Evolutionary conservation across 2,113 vertebrate genomes (phyloP).

Genomic region (Acrocephalus arundinaceus): DNA sequence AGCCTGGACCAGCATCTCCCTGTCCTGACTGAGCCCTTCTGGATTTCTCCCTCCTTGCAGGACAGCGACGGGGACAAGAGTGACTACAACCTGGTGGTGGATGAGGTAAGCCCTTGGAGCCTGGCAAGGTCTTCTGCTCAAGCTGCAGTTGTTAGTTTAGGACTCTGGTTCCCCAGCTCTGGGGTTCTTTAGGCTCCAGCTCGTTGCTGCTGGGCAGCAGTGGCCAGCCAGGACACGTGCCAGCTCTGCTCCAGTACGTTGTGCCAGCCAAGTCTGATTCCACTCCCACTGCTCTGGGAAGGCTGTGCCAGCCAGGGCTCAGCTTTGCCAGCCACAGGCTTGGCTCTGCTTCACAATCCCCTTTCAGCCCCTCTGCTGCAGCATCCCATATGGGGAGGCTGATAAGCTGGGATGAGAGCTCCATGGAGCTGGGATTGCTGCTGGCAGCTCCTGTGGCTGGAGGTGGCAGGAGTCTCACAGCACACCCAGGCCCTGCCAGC

Average conservation of each 20-base stretch:
- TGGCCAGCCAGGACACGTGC: neutral
- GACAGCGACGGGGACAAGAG: constrained; percentile 77
- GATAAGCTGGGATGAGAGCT: neutral
- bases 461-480: neutral
- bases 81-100: constrained; percentile 76
- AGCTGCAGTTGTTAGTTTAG: neutral
- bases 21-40: neutral
- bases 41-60: neutral
- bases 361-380: neutral
- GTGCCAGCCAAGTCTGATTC: neutral
- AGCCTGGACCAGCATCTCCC: neutral
- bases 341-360: neutral
- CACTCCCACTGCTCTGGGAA: neutral
- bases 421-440: neutral
- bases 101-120: constrained; percentile 67
- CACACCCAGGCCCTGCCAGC: neutral
- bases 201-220: neutral
- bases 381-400: neutral
- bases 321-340: neutral
- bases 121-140: neutral
- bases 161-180: neutral
- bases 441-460: neutral
- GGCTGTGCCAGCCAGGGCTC: neutral
- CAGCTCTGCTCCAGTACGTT: neutral
- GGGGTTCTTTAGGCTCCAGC: neutral